These are phyloP conservation scores for Daphoenositta chrysoptera DNA, from an alignment of 2,113 vertebrate species.

Conservation along the genomic window DNA sequence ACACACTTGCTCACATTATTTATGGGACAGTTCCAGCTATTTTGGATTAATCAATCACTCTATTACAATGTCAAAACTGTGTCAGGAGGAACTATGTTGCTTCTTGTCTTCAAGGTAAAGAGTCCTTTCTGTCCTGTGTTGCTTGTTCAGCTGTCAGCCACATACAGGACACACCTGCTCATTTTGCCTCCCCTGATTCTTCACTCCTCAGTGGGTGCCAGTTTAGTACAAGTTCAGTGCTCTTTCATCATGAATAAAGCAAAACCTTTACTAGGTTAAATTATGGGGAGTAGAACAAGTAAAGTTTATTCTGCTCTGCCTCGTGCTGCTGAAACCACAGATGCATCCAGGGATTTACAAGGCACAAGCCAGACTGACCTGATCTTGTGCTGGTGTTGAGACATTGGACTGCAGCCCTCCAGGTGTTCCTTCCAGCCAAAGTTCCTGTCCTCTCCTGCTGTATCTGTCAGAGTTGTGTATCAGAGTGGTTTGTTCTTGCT, in stretches of 20 bases:
- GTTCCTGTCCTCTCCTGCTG: neutral
- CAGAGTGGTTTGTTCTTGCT: neutral
- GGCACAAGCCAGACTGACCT: neutral
- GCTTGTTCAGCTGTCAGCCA: neutral
- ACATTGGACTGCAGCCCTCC: neutral
- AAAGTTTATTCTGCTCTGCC: neutral
- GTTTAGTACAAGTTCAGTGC: neutral
- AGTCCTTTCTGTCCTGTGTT: neutral
- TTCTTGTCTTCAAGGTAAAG: slow-evolving; percentile 16
- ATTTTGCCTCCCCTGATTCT: neutral
- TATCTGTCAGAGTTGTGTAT: neutral
- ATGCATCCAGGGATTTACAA: neutral
- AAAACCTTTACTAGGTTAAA: neutral
- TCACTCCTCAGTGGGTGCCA: neutral
- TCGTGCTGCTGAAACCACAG: neutral
- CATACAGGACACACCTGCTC: neutral
- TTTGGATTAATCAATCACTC: slow-evolving; percentile 69
- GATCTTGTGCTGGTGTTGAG: neutral
- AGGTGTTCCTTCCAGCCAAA: neutral
- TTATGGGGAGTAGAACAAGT: neutral
- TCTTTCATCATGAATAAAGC: neutral
- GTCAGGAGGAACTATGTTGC: neutral
- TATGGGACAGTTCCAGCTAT: slow-evolving; percentile 64
- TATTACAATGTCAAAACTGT: slow-evolving; percentile 52
- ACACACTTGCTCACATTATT: slow-evolving; percentile 56